A percentile compares a stretch with the other conserved stretches of the same genome.
phyloP scores from a whole-genome alignment of 2,113 vertebrate species.

The Rhea pennata region DNA sequence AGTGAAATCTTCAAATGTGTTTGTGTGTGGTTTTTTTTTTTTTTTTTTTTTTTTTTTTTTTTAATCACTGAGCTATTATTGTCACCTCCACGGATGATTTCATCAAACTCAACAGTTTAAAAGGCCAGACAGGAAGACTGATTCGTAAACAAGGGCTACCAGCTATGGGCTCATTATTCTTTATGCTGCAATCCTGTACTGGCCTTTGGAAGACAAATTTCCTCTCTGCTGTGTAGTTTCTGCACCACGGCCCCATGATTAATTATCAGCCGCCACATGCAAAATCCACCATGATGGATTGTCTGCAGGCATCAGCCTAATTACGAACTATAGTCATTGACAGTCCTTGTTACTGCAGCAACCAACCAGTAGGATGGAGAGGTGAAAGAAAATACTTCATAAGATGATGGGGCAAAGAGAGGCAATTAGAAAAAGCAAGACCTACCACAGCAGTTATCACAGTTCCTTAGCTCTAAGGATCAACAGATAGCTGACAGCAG shows the following conservation, averaged over 20 bases:
- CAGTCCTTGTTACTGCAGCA: conserved; percentile 38
- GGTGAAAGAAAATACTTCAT: conserved; percentile 20
- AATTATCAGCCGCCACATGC: conserved; percentile 67
- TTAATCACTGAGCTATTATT: neutral
- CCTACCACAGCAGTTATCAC: neutral
- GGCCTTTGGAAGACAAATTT: conserved; percentile 77
- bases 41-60: too few species aligned
- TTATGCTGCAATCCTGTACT: conserved; percentile 50
- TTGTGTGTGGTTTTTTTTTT: neutral
- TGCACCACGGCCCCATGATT: conserved; percentile 59
- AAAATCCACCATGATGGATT: conserved; percentile 70
- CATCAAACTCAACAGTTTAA: neutral
- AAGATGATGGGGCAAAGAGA: conserved; percentile 9
- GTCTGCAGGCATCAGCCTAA: conserved; percentile 59
- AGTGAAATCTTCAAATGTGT: neutral
- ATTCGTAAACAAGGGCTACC: conserved; percentile 60
- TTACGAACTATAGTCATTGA: conserved; percentile 62
- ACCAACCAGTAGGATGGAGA: conserved; percentile 13
- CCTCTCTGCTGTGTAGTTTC: conserved; percentile 43
- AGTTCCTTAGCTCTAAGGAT: neutral
- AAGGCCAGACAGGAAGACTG: conserved; percentile 40
- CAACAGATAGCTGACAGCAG: neutral
- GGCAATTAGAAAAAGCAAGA: neutral
- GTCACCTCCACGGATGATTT: conserved; percentile 2
- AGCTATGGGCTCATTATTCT: conserved; percentile 65